Evolutionary conservation across 2,888 invertebrate species (phyloP).

Genomic region (Clanis bilineata): DNA sequence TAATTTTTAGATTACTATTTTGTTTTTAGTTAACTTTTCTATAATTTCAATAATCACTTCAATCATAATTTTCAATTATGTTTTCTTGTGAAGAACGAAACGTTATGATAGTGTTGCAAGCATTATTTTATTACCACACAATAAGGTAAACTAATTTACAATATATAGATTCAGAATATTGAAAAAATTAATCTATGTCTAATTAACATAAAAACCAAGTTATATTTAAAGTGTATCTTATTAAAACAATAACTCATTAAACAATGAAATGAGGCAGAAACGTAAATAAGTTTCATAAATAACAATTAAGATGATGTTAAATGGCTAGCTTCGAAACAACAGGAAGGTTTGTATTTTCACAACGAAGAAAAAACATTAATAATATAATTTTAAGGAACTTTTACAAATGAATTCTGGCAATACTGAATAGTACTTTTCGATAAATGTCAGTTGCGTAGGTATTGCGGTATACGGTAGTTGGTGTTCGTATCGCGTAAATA

Average conservation of each 20-base stretch:
- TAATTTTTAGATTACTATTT: no score
- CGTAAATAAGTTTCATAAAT: no score
- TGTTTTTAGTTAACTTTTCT: no score
- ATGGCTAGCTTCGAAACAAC: no score
- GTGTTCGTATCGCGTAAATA: constrained; percentile 32
- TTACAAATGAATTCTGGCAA: constrained; percentile 28
- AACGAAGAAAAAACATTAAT: background rate
- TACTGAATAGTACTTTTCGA: constrained; percentile 27
- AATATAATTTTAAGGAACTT: background rate
- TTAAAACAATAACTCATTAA: background rate
- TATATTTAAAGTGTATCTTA: no score
- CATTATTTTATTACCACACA: background rate
- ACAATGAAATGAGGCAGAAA: background rate
- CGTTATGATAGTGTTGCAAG: constrained; percentile 20
- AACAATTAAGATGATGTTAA: no score
- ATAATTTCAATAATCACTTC: no score
- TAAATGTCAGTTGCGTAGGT: constrained; percentile 54
- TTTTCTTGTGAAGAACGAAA: constrained; percentile 12
- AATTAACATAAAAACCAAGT: no score
- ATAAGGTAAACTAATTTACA: background rate
- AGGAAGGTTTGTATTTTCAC: no score
- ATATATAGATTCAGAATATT: background rate
- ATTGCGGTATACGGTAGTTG: constrained; percentile 61
- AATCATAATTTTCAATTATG: no score
- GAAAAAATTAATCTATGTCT: no score